phyloP scores from a whole-genome alignment of 1,140 invertebrate species.

The Drosophila carrolli region DNA sequence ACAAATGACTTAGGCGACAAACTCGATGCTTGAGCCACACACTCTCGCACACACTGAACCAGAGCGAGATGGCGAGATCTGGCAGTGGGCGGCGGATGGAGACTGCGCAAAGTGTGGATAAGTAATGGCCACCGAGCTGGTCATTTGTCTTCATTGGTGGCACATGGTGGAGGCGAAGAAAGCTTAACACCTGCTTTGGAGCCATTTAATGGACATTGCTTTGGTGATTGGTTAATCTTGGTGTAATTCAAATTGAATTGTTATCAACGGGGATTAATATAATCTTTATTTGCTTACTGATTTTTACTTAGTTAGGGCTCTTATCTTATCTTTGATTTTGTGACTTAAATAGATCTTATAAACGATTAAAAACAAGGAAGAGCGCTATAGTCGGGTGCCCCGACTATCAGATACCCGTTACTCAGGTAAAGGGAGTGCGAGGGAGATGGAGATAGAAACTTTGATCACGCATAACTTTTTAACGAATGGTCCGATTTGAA shows the following conservation, averaged over 20 bases:
- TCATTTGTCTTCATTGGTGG: slow-evolving; percentile 83
- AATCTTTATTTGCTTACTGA: background rate
- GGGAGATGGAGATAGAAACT: too few relatives aligned
- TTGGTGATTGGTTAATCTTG: slow-evolving; percentile 68
- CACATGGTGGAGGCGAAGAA: slow-evolving; percentile 45
- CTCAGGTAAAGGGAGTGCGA: too few relatives aligned
- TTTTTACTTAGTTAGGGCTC: too few relatives aligned
- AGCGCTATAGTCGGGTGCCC: too few relatives aligned
- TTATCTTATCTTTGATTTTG: too few relatives aligned
- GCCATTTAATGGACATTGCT: slow-evolving; percentile 44
- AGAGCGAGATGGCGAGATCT: slow-evolving; percentile 38
- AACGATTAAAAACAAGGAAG: too few relatives aligned
- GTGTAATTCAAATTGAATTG: slow-evolving; percentile 23
- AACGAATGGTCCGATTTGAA: too few relatives aligned
- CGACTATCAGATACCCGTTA: too few relatives aligned
- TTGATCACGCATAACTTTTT: too few relatives aligned
- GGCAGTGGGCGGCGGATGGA: slow-evolving; percentile 15
- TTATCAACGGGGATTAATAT: background rate
- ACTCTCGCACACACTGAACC: slow-evolving; percentile 7
- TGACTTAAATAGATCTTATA: too few relatives aligned
- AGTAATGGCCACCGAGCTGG: slow-evolving; percentile 79
- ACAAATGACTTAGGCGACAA: slow-evolving; percentile 77
- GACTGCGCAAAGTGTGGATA: slow-evolving; percentile 66
- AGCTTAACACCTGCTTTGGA: slow-evolving; percentile 45
- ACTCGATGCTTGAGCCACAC: slow-evolving; percentile 45